A percentile compares a stretch with the other conserved stretches of the same genome.
These are phyloP conservation scores for Chloromyia formosa DNA, from an alignment of 2,888 invertebrate species.

Conservation along the genomic window DNA sequence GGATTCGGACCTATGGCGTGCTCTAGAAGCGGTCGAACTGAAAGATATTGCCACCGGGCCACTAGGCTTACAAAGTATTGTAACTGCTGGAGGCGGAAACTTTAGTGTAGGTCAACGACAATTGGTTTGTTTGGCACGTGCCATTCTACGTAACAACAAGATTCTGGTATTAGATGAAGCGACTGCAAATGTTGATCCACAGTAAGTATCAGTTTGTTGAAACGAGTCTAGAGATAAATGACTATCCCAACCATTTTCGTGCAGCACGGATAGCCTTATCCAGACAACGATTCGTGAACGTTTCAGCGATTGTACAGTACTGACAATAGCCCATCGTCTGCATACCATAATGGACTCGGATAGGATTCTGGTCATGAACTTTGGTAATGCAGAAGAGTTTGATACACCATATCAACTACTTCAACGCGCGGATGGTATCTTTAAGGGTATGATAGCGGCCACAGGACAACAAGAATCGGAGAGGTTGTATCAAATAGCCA, in stretches of 20 bases:
- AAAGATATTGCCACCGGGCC: slow-evolving; percentile 65
- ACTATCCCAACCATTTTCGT: slow-evolving; percentile 8
- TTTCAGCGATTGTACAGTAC: slow-evolving; percentile 80
- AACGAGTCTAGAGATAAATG: too few species aligned
- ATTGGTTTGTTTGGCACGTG: slow-evolving; percentile 83
- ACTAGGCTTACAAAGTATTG: slow-evolving; percentile 66
- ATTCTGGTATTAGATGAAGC: slow-evolving; percentile 78
- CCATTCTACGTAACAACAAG: slow-evolving; percentile 79
- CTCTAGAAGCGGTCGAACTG: slow-evolving; percentile 76
- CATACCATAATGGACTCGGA: slow-evolving; percentile 91
- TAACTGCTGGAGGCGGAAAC: slow-evolving; percentile 69
- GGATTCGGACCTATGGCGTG: slow-evolving; percentile 75
- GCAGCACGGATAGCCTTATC: slow-evolving; percentile 76
- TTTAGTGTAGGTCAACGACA: slow-evolving; percentile 73
- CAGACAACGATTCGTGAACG: slow-evolving; percentile 79
- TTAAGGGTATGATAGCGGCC: slow-evolving; percentile 72
- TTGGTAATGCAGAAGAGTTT: slow-evolving; percentile 75
- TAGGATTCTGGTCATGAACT: slow-evolving; percentile 81
- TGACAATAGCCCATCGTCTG: slow-evolving; percentile 88
- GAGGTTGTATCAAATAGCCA: slow-evolving; percentile 50
- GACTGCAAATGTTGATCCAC: slow-evolving; percentile 72
- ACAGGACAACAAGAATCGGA: slow-evolving; percentile 63
- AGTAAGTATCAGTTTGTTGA: slow-evolving; percentile 53
- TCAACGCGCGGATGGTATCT: slow-evolving; percentile 67
- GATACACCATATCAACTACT: slow-evolving; percentile 71